phyloP scores from a whole-genome alignment of 2,888 invertebrate species.

The Eristalis pertinax region DNA sequence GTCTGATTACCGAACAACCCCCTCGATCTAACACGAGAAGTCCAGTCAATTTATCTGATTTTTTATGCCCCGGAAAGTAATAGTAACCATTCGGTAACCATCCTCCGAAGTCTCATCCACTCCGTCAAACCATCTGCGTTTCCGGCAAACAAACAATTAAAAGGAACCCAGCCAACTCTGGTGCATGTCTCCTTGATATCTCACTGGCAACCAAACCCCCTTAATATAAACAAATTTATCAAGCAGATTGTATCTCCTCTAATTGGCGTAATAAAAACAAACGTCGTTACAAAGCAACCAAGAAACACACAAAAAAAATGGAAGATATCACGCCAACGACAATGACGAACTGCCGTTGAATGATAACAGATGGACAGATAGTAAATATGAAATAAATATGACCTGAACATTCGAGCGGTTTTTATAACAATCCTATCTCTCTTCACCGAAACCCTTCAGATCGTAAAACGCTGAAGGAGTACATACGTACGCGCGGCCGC shows the following conservation, averaged over 20 bases:
- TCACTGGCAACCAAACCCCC: neutral
- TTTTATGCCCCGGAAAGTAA: neutral
- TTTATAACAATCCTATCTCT: slow-evolving; percentile 39
- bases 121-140: neutral
- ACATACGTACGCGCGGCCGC: slow-evolving; percentile 4
- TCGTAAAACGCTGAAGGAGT: slow-evolving; percentile 38
- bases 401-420: slow-evolving; percentile 21
- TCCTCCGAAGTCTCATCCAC: neutral
- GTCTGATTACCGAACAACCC: neutral
- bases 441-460: slow-evolving; percentile 17
- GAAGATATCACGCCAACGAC: slow-evolving; percentile 8
- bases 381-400: slow-evolving; percentile 53
- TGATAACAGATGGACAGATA: slow-evolving; percentile 52
- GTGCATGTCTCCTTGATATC: neutral
- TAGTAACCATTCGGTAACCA: neutral
- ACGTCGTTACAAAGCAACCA: slow-evolving; percentile 15
- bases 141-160: neutral
- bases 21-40: neutral
- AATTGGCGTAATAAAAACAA: slow-evolving; percentile 46
- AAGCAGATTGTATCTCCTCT: slow-evolving; percentile 19
- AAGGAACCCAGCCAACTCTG: too few relatives aligned
- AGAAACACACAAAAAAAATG: neutral
- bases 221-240: slow-evolving; percentile 31
- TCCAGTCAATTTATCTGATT: neutral
- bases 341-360: slow-evolving; percentile 4